phyloP scores from a whole-genome alignment of 37 sponge, comb jelly and placozoan species.

The Lycopodina hypogea region DNA sequence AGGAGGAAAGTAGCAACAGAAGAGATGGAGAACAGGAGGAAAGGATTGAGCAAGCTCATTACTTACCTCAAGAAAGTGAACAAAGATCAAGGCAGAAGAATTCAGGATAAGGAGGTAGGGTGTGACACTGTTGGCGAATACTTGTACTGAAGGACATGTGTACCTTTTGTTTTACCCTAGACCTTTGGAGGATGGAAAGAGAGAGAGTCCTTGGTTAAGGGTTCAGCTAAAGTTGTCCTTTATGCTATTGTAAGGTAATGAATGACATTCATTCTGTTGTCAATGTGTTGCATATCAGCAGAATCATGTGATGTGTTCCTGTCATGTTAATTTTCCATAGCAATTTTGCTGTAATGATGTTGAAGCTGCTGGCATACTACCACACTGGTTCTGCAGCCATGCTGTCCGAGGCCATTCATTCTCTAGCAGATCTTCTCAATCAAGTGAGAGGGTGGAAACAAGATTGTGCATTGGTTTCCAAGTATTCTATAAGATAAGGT shows the following conservation, averaged over 20 bases:
- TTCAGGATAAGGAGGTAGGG: constrained; percentile 57
- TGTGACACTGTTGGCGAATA: not conserved
- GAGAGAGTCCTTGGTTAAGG: constrained; percentile 61
- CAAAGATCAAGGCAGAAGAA: constrained; percentile 52
- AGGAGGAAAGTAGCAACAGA: constrained; percentile 37
- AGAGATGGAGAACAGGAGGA: constrained; percentile 70
- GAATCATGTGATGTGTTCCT: too few relatives aligned
- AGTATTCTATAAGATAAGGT: too few relatives aligned
- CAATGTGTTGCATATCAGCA: not conserved
- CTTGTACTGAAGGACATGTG: not conserved
- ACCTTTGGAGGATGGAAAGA: constrained; percentile 65
- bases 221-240: constrained; percentile 84
- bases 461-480: too few relatives aligned
- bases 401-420: constrained; percentile 96
- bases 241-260: constrained; percentile 86
- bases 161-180: constrained; percentile 13
- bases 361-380: constrained; percentile 83
- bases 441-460: constrained; percentile 53
- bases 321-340: constrained; percentile 20
- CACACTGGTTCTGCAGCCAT: constrained; percentile 95
- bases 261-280: not conserved
- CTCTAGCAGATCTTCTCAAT: constrained; percentile 90
- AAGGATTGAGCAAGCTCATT: constrained; percentile 70
- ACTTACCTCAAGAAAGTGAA: constrained; percentile 72
- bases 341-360: constrained; percentile 73